Evolutionary conservation across 2,888 invertebrate species (phyloP).

Genomic region (Gastracanthus pulcherrimus): DNA sequence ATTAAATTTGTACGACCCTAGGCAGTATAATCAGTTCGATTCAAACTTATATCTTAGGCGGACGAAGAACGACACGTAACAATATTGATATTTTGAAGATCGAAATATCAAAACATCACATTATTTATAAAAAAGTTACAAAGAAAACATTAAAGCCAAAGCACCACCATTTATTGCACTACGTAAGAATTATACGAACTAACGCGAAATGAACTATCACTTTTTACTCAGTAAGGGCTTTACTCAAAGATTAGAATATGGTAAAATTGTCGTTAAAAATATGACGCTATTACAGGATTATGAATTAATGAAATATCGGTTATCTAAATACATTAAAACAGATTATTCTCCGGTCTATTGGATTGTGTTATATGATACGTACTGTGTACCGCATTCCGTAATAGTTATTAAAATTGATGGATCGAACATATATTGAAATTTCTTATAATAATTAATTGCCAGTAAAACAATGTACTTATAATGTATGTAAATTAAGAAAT

Average conservation of each 20-base stretch:
- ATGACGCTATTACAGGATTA: neutral
- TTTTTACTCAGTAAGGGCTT: neutral
- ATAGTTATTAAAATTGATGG: neutral
- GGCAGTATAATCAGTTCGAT: too few relatives aligned
- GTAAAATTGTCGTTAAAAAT: neutral
- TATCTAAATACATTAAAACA: neutral
- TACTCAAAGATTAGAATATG: neutral
- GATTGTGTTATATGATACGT: neutral
- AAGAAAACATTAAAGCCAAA: slow-evolving; percentile 49
- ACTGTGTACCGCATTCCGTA: too few relatives aligned
- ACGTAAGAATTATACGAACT: slow-evolving; percentile 29
- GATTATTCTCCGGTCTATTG: neutral
- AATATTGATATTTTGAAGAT: too few relatives aligned
- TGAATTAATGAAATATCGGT: neutral
- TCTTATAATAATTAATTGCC: too few relatives aligned
- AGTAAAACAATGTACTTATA: too few relatives aligned
- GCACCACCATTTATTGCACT: slow-evolving; percentile 49
- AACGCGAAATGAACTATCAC: neutral
- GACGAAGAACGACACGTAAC: too few relatives aligned
- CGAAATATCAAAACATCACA: neutral
- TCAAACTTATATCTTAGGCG: too few relatives aligned
- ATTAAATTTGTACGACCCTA: too few relatives aligned
- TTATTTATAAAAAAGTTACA: neutral
- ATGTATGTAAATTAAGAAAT: neutral
- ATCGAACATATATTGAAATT: neutral